Base-by-base conservation (phyloP, 2,888 invertebrate species). In the Cybosia mesomella region DNA sequence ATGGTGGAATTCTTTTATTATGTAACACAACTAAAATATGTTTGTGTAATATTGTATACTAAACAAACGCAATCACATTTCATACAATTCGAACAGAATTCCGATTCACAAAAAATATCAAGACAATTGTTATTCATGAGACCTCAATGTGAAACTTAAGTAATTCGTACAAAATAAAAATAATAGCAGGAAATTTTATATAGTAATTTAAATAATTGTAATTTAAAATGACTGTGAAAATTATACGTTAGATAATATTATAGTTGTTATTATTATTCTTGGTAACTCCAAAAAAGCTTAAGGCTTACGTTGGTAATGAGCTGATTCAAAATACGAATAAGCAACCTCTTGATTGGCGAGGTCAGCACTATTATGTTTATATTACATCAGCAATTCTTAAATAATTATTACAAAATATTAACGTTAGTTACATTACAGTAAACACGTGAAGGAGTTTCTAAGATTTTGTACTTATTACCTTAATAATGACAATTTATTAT, bases 61-160 rank as follows among this genome's bases (percentile, higher is more conserved):
- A 24, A 55, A 55, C 2, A 32, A 49, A 49, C 49, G 49, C 49
- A 49, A 49, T 49, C 58, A 39, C 39, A 55, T 73, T 71, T 49
- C n/a, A 49, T n/a, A 49, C n/a, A 49, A 49, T n/a, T 49, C 49
- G 49, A 9, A 49, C 49, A 49, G n/a, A 49, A 49, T n/a, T 49
- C n/a, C 49, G 49, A 49, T n/a, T 49, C n/a, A n/a, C 49, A 49
- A 49, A 49, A 49, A 43, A 49, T 13, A 36, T 36, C 36, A 36
- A 18, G n/a, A 49, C 49, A n/a, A 49, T 49, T 49, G 49, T 49
- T 49, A n/a, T 49, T 49, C 49, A n/a, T n/a, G n/a, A 49, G 55
- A 10, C 22, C 49, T 22, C 22, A 55, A 11, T 22, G 22, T 34
- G 39, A 74, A 58, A 49, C 49, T 24, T 24, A 24, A 22, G 55